Evolutionary conservation across 2,797 vertebrate species (phyloP), one percentile per base, ranked within the genome.

Genomic region (Tachyglossus aculeatus): DNA sequence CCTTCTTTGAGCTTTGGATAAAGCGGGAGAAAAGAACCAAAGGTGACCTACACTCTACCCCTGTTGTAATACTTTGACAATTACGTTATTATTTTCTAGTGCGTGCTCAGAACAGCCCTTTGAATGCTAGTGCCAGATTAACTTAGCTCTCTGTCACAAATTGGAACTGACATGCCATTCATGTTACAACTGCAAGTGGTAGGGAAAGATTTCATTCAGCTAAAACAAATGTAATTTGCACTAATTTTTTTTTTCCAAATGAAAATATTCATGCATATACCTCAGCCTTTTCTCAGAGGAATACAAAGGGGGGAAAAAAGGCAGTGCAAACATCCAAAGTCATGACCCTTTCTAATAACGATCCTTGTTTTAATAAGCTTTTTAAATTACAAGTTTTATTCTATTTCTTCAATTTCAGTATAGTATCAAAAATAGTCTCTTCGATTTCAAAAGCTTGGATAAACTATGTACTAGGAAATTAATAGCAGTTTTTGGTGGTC

Each of bases 131-230:
- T 78, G 68, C 12, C 43, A 68, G 60, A 82, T 88, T 75, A 85
- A 67, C 5, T 85, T 80, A 75, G 54, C 51, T 81, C 33, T 71
- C 60, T 57, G 60, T 78, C 69, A 82, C 62, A 83, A 71, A 87
- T 47, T 81, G 61, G 61, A 90, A 71, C 27, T 54, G 69, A 74
- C 22, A 5, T 56, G 38, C 69, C 81, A 74, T 77, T 87, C 77
- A 37, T 32, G 41, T 67, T 71, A 80, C 39, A 76, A 61, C 55
- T 24, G 3, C 39, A 74, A 25, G 5, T 38, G 34, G 18, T 70
- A 60, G 72, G 36, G 61, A 85, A 82, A 71, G 24, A 64, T 55
- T 78, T 82, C 38, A 63, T 78, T 77, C 60, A 71, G 36, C 69
- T 74, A 74, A 80, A 86, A 77, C 40, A 70, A 75, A 69, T 45